Evolutionary conservation across 2,113 vertebrate genomes (phyloP).

Genomic region (Ellobius talpinus): DNA sequence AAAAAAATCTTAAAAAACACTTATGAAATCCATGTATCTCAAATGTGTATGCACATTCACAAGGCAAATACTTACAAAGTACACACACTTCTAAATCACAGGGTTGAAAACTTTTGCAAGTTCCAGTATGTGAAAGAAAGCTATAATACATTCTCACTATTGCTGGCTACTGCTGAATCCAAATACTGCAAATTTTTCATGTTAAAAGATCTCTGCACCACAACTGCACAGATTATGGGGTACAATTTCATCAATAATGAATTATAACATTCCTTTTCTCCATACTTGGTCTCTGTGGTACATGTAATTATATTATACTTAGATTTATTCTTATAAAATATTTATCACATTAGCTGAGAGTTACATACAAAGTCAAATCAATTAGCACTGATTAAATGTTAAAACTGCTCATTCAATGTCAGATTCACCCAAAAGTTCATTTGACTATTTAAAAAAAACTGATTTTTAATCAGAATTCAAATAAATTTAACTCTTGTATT

Average conservation of each 20-base stretch:
- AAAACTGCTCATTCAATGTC: slow-evolving; percentile 50
- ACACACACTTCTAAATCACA: not conserved
- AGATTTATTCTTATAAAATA: slow-evolving; percentile 48
- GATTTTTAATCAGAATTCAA: not conserved
- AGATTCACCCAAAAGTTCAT: slow-evolving; percentile 38
- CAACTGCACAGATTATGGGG: not conserved
- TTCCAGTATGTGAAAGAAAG: slow-evolving; percentile 41
- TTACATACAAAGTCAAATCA: slow-evolving; percentile 47
- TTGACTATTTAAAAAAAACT: slow-evolving; percentile 28
- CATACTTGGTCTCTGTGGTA: slow-evolving; percentile 38
- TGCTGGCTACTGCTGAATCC: not conserved
- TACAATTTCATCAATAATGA: not conserved
- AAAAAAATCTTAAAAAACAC: not conserved
- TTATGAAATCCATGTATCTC: slow-evolving; percentile 45
- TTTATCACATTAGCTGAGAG: slow-evolving; percentile 53
- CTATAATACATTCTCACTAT: not conserved
- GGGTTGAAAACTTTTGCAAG: not conserved
- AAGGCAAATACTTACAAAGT: not conserved
- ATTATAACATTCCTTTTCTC: slow-evolving; percentile 38
- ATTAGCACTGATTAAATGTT: slow-evolving; percentile 37
- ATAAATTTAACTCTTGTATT: slow-evolving; percentile 43
- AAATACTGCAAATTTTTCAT: slow-evolving; percentile 57
- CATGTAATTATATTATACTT: slow-evolving; percentile 15
- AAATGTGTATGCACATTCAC: slow-evolving; percentile 7
- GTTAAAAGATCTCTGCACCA: slow-evolving; percentile 43